Conservation (phyloP, 2,113 vertebrate genomes). For the Accipiter cooperii region DNA sequence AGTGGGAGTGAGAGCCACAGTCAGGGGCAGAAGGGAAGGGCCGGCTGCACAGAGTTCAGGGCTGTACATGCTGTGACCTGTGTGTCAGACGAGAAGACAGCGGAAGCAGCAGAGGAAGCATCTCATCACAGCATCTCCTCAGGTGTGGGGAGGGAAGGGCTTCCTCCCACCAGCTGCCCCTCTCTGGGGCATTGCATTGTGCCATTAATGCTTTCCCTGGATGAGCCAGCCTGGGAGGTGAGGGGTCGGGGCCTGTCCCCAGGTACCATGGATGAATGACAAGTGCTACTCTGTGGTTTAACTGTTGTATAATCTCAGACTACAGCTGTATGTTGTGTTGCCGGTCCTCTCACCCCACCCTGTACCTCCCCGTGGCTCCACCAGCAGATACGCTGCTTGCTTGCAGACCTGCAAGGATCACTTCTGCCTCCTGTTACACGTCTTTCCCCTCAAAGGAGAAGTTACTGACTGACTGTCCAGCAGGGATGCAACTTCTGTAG, state of each 20-base stretch:
- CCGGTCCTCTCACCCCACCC: not conserved
- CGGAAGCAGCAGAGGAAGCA: not conserved
- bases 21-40: not conserved
- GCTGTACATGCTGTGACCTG: not conserved
- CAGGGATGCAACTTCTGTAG: not conserved
- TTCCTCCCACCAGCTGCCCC: not conserved
- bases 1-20: not conserved
- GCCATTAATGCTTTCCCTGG: not conserved
- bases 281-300: not conserved
- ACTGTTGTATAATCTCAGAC: not conserved
- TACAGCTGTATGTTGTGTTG: not conserved
- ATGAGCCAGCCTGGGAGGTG: accelerated
- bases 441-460: not conserved
- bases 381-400: not conserved
- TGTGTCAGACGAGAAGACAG: not conserved
- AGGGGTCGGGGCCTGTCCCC: too few species aligned
- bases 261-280: not conserved
- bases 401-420: not conserved
- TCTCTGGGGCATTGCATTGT: not conserved
- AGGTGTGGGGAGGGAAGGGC: not conserved
- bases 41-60: not conserved
- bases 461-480: not conserved
- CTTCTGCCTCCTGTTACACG: not conserved
- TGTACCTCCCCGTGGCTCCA: not conserved
- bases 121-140: not conserved